Evolutionary conservation across 2,113 vertebrate genomes (phyloP), one percentile per base, ranked within the genome.

Genomic region (Butorides virescens): DNA sequence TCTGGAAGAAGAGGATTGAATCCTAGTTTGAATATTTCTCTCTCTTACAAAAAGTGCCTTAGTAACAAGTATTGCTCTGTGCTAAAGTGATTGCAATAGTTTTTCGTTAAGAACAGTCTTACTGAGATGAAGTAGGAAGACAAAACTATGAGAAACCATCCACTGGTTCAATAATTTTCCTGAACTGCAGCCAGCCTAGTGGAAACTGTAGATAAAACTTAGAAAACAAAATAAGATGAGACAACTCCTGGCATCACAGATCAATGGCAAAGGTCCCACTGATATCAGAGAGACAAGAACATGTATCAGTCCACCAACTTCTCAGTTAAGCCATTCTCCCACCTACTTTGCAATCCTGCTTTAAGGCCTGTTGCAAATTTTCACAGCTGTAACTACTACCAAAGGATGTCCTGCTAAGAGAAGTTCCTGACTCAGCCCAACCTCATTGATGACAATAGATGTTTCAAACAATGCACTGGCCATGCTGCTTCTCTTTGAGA

Each of bases 121-220:
- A 66, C 59, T 30, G 34, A 91, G 37, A 67, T 90, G 32, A 86
- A 85, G 76, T 77, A 82, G 32, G 42, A 91, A 73, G 49, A 29
- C 7, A 15, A 78, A 95, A 61, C 53, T 70, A 65, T 61, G 58
- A 96, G 80, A 78, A 95, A 70, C 13, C 25, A 46, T 84, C 11
- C 42, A 67, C 56, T 25, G 30, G 52, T 66, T 93, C 86, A 72
- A 13, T 83, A 77, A 71, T 29, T 94, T 90, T 74, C 52, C 50
- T 93, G 86, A 92, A 70, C 50, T 86, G 52, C 36, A 68, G 68
- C 65, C 88, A 96, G 32, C 50, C 79, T 93, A 58, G 62, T 42
- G 46, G 80, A 85, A 97, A 95, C 6, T 52, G 63, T 76, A 91
- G 80, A 73, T 76, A 89, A 91, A 96, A 82, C 66, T 87, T 65